A percentile compares a stretch with the other conserved stretches of the same genome.
Evolutionary conservation across 2,113 vertebrate species (phyloP).

Genomic region (Thomomys bottae): DNA sequence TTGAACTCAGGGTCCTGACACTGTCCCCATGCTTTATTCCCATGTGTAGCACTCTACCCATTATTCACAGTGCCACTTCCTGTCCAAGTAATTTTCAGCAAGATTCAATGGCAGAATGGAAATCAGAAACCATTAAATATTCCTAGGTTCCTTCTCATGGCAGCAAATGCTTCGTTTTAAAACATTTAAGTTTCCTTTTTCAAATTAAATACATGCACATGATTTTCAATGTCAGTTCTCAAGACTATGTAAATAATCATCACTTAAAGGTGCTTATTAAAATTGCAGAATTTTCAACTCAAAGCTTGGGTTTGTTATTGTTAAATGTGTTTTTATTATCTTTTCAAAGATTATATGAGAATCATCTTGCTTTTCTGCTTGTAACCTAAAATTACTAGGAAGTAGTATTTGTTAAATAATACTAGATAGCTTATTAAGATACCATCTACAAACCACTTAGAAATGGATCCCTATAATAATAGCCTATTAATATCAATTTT

Average conservation of each 20-base stretch:
- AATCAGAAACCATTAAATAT: background rate
- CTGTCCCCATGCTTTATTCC: too few relatives aligned
- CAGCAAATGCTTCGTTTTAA: constrained; percentile 4
- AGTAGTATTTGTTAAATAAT: too few relatives aligned
- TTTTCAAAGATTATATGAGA: background rate
- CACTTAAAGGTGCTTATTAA: background rate
- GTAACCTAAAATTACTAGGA: background rate
- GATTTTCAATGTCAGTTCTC: background rate
- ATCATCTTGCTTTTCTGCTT: background rate
- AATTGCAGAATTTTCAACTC: background rate
- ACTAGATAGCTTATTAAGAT: too few relatives aligned
- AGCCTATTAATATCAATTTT: too few relatives aligned
- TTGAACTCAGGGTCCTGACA: too few relatives aligned
- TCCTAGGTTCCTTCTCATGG: background rate
- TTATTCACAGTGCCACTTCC: too few relatives aligned
- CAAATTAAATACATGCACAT: constrained; percentile 5
- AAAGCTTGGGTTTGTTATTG: background rate
- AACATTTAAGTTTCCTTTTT: background rate
- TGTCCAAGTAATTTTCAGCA: background rate
- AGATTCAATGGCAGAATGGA: background rate
- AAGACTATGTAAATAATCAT: background rate
- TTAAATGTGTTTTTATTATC: background rate
- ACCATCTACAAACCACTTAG: too few relatives aligned
- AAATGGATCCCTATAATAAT: too few relatives aligned
- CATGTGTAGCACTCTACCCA: too few relatives aligned